Evolutionary conservation across 2,113 vertebrate species (phyloP), one percentile per base, ranked within the genome.

Genomic region (Anguilla japonica): DNA sequence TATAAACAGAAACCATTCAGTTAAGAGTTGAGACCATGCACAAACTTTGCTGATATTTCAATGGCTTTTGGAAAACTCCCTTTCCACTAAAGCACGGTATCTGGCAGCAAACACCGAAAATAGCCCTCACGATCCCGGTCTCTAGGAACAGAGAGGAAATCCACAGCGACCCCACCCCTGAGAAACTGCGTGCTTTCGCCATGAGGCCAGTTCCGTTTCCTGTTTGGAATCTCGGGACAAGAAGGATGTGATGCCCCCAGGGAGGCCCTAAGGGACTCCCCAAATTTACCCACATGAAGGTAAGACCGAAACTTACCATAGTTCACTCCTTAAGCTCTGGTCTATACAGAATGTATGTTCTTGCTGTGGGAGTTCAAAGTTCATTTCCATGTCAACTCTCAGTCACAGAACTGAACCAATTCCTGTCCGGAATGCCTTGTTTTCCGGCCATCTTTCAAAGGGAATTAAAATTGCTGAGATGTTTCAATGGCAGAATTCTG

Each of bases 131-230:
- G 88, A 88, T 79, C 40, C 41, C 89, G 89, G 86, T 53, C 50
- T 91, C 86, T 82, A 93, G 92, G 93, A 94, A 89, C 84, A 87
- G 57, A 84, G 46, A 95, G 95, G 95, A 96, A 96, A 90, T 53
- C 79, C 63, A 79, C 88, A 46, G 83, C 75, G 86, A 89, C 92
- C 90, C 93, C 94, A 93, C 94, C 95, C 93, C 83, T 83, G 7
- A 88, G 56, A 81, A 87, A 91, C 90, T 87, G 87, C 89, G 80
- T 92, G 90, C 91, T 93, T 94, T 93, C 85, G 89, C 85, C 86
- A 84, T 60, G 71, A 88, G 83, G 82, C 87, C 91, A 83, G 91
- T 92, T 92, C 92, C 88, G 87, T 91, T 94, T 94, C 93, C 94
- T 91, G 91, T 86, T 84, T 82, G 85, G 85, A 86, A 86, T 87